Base-by-base conservation (phyloP, 2,888 invertebrate genomes). In the Drosophila flavopinicola region DNA sequence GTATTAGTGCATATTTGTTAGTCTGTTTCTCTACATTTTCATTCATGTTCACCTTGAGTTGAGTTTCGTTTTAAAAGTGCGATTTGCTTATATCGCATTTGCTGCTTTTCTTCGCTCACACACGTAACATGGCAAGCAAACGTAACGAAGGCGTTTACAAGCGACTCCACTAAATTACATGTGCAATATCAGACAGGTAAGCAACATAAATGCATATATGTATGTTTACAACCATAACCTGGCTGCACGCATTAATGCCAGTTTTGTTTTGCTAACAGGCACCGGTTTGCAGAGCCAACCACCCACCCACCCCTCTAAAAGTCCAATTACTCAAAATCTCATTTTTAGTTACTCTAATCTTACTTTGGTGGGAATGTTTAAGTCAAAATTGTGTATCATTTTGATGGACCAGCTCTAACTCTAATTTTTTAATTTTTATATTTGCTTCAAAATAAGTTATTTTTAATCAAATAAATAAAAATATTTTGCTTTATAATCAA, bases 121-220 rank as follows among this genome's bases (percentile, higher is more conserved):
- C 47, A 60, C 57, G 66, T 52, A 71, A 71, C 42, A 71, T n/a
- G 61, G 58, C 61, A 71, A 35, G 44, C 29, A 70, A 64, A 79
- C 78, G 64, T 64, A 80, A 70, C 56, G 54, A 53, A 66, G 65
- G 59, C 59, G 66, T 70, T 69, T 42, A 49, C 70, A 72, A 38
- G 37, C 30, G 56, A 49, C 51, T 41, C 42, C 58, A 42, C 73
- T 58, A 53, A 73, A 74, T 73, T 69, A 58, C 49, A 53, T 68
- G 58, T 42, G 54, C 49, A 60, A 53, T 33, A n/a, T 2, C 32
- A n/a, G 20, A 37, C 54, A 45, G 24, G 35, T 33, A 51, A 47
- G 13, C 30, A 52, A 45, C 25, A 20, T 17, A 38, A 29, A 41
- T 23, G 15, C 41, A 35, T 35, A 11, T 32, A 6, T 32, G 6